A percentile compares a stretch with the other conserved stretches of the same genome.
phyloP scores from a whole-genome alignment of 2,888 invertebrate species.

The Drosophila pseudotalamancana region DNA sequence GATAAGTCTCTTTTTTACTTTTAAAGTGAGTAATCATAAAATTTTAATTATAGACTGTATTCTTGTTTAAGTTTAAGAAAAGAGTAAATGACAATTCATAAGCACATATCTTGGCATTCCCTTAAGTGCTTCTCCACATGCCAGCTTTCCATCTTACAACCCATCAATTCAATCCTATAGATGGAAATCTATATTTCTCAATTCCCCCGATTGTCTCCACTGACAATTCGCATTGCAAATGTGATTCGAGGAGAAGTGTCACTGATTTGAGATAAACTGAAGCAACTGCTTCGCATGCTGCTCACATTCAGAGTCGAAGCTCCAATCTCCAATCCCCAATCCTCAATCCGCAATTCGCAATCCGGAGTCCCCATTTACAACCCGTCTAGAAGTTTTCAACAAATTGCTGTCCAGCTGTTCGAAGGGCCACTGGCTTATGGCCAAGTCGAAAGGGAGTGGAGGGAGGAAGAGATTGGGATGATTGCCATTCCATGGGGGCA shows the following conservation, averaged over 20 bases:
- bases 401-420: conserved; percentile 17
- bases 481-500: conserved; percentile 61
- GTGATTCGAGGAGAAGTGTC: conserved; percentile 46
- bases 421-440: conserved; percentile 32
- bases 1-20: too few relatives aligned
- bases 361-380: background rate
- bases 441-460: conserved; percentile 12
- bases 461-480: background rate
- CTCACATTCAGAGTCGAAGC: conserved; percentile 8
- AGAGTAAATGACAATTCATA: background rate
- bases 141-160: background rate
- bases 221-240: conserved; percentile 42
- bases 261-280: conserved; percentile 30
- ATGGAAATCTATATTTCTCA: conserved; percentile 19
- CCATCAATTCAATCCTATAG: background rate
- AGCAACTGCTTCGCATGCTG: conserved; percentile 39
- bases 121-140: background rate
- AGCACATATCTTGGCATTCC: conserved; percentile 2
- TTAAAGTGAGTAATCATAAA: too few relatives aligned
- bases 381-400: conserved; percentile 14
- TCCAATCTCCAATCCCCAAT: background rate
- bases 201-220: conserved; percentile 24
- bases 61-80: background rate
- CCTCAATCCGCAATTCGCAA: background rate
- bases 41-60: too few relatives aligned